Conservation (phyloP, 2,888 invertebrate species). For the Flexamia atlantica region DNA sequence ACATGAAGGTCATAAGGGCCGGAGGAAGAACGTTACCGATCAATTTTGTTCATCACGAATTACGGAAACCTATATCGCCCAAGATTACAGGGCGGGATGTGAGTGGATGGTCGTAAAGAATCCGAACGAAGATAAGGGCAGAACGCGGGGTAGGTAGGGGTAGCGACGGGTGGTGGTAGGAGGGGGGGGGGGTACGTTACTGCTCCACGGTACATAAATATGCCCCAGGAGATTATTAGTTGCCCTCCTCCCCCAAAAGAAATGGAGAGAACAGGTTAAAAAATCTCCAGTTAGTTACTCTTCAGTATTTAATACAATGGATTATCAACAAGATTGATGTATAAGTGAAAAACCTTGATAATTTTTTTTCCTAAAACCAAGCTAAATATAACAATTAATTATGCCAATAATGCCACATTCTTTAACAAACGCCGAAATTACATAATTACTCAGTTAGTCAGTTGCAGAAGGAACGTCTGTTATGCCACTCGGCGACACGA, state of each 20-base stretch:
- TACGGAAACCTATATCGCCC: conserved; percentile 1
- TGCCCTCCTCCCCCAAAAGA: background rate
- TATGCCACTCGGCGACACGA: no score
- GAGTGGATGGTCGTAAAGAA: conserved; percentile 34
- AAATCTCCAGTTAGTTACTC: no score
- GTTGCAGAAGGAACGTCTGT: no score
- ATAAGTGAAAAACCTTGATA: no score
- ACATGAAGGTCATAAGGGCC: no score
- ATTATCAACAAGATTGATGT: no score
- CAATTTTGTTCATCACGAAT: background rate
- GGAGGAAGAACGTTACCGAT: background rate
- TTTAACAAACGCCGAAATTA: no score
- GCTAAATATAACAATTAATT: no score
- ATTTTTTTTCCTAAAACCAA: no score
- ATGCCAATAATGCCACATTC: no score
- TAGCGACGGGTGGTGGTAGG: background rate
- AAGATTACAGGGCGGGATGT: conserved; percentile 35
- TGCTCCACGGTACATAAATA: background rate
- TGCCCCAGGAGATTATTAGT: background rate
- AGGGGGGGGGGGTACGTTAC: conserved; percentile 2
- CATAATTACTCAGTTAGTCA: no score
- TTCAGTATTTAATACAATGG: no score
- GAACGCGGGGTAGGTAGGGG: background rate
- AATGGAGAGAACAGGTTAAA: background rate
- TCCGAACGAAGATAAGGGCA: background rate